Conservation (phyloP, 2,113 vertebrate species). For the Neogale vison region DNA sequence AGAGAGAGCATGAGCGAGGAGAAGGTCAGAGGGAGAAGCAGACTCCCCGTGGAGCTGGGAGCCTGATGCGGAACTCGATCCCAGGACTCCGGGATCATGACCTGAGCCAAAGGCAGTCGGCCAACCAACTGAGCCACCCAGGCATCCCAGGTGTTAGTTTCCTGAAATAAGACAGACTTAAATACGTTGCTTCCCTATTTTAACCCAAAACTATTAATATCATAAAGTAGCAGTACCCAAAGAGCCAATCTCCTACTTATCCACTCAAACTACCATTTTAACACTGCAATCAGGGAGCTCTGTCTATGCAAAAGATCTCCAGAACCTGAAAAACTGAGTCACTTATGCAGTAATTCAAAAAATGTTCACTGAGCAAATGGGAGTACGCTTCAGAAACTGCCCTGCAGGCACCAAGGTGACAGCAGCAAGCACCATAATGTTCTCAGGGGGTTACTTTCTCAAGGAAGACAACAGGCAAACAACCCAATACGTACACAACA, state of each 20-base stretch:
- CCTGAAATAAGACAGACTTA: neutral
- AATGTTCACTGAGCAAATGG: neutral
- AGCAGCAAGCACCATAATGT: neutral
- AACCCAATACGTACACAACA: neutral
- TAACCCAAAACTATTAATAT: neutral
- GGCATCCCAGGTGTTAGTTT: neutral
- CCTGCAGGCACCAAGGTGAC: neutral
- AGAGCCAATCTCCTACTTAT: neutral
- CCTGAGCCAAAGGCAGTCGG: too few species aligned
- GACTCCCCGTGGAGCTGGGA: too few species aligned
- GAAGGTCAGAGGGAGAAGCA: too few species aligned
- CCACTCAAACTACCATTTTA: neutral
- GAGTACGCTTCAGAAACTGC: neutral
- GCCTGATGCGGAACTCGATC: too few species aligned
- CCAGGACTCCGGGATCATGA: too few species aligned
- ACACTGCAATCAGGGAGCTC: neutral
- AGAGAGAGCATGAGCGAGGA: too few species aligned
- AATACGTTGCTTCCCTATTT: neutral
- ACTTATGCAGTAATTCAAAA: neutral
- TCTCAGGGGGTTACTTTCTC: neutral
- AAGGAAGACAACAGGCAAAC: neutral
- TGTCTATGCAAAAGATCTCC: neutral
- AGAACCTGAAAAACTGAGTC: neutral
- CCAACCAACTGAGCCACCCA: too few species aligned
- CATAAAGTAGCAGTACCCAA: neutral